Conservation (phyloP, 2,888 invertebrate species). For the Drosophila tanythrix region DNA sequence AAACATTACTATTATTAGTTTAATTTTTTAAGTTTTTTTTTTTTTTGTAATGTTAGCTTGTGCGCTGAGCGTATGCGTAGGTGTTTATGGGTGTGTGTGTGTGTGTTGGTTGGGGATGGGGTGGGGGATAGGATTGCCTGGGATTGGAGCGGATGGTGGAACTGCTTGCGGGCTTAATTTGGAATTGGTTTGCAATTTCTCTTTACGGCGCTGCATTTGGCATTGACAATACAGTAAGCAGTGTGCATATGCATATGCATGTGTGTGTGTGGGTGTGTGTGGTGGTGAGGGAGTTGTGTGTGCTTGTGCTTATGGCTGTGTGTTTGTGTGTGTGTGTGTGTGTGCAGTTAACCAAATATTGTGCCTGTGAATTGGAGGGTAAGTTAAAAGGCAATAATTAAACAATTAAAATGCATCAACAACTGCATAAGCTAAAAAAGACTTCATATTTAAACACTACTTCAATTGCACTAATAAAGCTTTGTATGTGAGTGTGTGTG, state of each 20-base stretch:
- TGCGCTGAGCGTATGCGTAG: conserved; percentile 18
- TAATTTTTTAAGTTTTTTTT: background rate
- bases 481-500: conserved; percentile 44
- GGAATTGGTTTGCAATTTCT: conserved; percentile 63
- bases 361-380: conserved; percentile 70
- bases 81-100: conserved; percentile 6
- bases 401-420: conserved; percentile 54
- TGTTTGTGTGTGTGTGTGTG: conserved; percentile 44
- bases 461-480: conserved; percentile 81
- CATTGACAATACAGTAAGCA: conserved; percentile 35
- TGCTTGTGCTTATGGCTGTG: conserved; percentile 24
- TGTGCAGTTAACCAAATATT: conserved; percentile 72
- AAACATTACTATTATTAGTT: conserved; percentile 29
- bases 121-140: conserved; percentile 7
- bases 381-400: conserved; percentile 58
- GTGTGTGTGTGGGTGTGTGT: conserved; percentile 34
- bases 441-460: conserved; percentile 59
- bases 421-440: conserved; percentile 44
- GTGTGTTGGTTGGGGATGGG: conserved; percentile 4
- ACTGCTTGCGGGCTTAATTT: conserved; percentile 25
- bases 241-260: conserved; percentile 28
- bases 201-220: conserved; percentile 69
- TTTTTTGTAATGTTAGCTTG: conserved; percentile 41
- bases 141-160: conserved; percentile 16
- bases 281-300: conserved; percentile 4